These are phyloP conservation scores for Coenonympha arcania DNA, from an alignment of 2,888 invertebrate species.

Conservation along the genomic window DNA sequence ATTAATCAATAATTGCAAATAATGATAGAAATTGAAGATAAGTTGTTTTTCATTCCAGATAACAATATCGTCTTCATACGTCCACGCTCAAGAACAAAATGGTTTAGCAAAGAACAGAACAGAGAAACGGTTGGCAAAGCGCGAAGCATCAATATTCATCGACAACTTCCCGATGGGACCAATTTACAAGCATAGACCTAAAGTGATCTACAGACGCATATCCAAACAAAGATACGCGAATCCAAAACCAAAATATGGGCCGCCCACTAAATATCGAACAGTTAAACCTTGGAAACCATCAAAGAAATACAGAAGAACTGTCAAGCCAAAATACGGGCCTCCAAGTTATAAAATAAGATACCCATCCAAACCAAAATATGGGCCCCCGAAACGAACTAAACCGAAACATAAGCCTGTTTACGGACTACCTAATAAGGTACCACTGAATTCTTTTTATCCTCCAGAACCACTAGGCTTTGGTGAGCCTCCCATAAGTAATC, in stretches of 20 bases:
- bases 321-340: constrained; percentile 37
- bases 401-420: constrained; percentile 35
- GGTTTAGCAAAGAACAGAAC: constrained; percentile 32
- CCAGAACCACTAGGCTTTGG: constrained; percentile 44
- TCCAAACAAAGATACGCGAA: constrained; percentile 37
- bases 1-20: not conserved
- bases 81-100: constrained; percentile 29
- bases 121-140: constrained; percentile 35
- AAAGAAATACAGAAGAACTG: constrained; percentile 43
- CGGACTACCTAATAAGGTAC: constrained; percentile 36
- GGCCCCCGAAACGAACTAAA: constrained; percentile 32
- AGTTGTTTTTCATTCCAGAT: constrained; percentile 38
- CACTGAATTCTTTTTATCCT: constrained; percentile 21
- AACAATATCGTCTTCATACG: constrained; percentile 44
- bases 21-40: not conserved
- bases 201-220: constrained; percentile 46
- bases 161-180: constrained; percentile 43
- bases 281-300: constrained; percentile 38
- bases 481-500: constrained; percentile 47
- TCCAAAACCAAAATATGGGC: constrained; percentile 38
- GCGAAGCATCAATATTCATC: constrained; percentile 49
- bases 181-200: constrained; percentile 39
- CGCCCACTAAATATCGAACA: constrained; percentile 40
- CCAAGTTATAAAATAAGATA: constrained; percentile 36
- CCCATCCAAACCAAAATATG: constrained; percentile 37